Evolutionary conservation across 2,113 vertebrate genomes (phyloP), one percentile per base, ranked within the genome.

Genomic region (Hystrix brachyura): DNA sequence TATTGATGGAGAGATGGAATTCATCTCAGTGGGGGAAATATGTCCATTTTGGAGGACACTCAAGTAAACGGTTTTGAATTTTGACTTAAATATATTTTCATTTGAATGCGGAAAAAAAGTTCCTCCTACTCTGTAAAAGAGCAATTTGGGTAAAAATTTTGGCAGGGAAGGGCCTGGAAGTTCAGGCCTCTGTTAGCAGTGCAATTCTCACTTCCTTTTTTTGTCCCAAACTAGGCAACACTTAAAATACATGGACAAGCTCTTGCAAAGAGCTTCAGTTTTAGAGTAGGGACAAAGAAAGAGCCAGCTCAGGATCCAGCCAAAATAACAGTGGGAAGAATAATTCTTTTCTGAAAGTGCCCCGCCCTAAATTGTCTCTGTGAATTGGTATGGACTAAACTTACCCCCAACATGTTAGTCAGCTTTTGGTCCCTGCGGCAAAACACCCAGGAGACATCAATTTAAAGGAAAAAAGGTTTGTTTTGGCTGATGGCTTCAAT

Each of bases 171-270:
- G 0, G 4, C 91, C 87, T 96, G 79, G 90, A 95, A 85, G 62
- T 57, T 89, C 84, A 25, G 93, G 76, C 51, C 97, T 92, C 65
- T 51, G 72, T 89, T 91, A 94, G 83, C 87, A 93, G 8, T 81
- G 87, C 57, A 90, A 95, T 87, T 93, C 62, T 96, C 97, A 95
- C 80, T 98, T 97, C 96, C 78, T 84, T 53, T 89, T 88, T 51
- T 95, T 81, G 69, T 92, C 67, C 65, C n/a, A 91, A 93, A 71
- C 32, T 21, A 96, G 74, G 80, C 83, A 76, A 72, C n/a, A 65
- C 21, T 94, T 43, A 60, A 84, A 60, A 51, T 29, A 43, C 10
- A 64, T 8, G 23, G 71, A 55, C n/a, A 38, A 38, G 38, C 17
- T 23, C 13, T 27, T 74, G 67, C 62, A 48, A 55, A 93, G 57